Base-by-base conservation (phyloP, 2,113 vertebrate genomes). In the Miniopterus natalensis region DNA sequence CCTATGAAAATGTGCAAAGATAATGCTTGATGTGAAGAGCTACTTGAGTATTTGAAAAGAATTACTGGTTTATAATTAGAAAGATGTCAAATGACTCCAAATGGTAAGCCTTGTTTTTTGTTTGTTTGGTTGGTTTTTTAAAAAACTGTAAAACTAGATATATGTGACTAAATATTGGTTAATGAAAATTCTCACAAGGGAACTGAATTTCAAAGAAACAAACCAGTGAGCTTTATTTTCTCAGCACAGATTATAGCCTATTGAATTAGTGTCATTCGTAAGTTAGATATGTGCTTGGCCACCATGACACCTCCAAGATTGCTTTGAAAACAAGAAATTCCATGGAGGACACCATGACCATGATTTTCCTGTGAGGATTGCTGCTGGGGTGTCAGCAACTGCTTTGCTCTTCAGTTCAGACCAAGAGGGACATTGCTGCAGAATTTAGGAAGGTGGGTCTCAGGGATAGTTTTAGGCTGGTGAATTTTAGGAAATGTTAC, bases 81-180 rank as follows among this genome's bases (percentile, higher is more conserved):
- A 96, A 78, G 42, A 88, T 25, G 9, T 95, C 59, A 90, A 92
- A 79, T 91, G 81, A 79, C 31, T 92, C 84, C 92, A 92, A 97
- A 96, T 40, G 66, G 40, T 90, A 75, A 79, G 78, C 49, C 13
- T 78, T 87, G 18, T 45, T 84, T 8, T 4, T 36, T 23, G 8
- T 53, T 27, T 40, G 27, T 53, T 21, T 15, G 53, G 36, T 36
- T 36, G 36, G 36, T 31, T 68, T 71, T 47, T 15, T 73, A 25
- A 86, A 49, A 86, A 25, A 17, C 47, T 89, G n/a, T 89, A 93
- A 90, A 92, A 55, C n/a, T 47, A 93, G 23, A 71, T 78, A 81
- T 81, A 49, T 23, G 65, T 51, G 14, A 89, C 74, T 92, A 96
- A 80, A 75, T 63, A n/a, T 10, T 75, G 13, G 85, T 88, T 95